Evolutionary conservation across 2,113 vertebrate species (phyloP).

Genomic region (Pipa parva): DNA sequence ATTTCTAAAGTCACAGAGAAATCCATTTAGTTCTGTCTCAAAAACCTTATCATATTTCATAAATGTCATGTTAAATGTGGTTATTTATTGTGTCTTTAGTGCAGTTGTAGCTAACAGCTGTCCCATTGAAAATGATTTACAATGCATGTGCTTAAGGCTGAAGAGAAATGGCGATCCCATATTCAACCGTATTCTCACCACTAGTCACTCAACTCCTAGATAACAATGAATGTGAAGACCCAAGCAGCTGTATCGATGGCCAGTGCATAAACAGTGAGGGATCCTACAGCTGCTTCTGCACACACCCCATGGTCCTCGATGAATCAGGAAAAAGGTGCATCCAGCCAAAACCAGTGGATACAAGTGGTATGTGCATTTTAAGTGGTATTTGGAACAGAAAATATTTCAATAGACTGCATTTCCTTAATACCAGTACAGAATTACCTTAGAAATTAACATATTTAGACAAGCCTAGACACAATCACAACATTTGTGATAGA

Average conservation of each 20-base stretch:
- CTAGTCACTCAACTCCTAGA: constrained; percentile 62
- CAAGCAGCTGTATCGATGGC: constrained; percentile 76
- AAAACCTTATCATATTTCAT: constrained; percentile 43
- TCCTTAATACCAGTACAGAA: not conserved
- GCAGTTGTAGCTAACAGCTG: not conserved
- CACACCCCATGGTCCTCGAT: constrained; percentile 78
- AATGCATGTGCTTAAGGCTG: constrained; percentile 16
- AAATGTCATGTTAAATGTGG: constrained; percentile 46
- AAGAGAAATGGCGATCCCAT: too few species aligned
- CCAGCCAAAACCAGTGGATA: constrained; percentile 55
- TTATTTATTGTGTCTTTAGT: constrained; percentile 33
- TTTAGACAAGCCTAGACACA: not conserved
- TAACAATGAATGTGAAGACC: constrained; percentile 88
- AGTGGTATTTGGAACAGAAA: not conserved
- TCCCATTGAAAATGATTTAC: constrained; percentile 8
- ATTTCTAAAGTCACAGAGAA: constrained; percentile 48
- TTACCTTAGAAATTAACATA: not conserved
- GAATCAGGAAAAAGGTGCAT: constrained; percentile 68
- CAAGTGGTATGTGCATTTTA: constrained; percentile 65
- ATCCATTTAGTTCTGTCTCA: constrained; percentile 54
- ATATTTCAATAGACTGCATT: not conserved
- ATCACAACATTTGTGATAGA: too few species aligned
- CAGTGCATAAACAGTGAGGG: constrained; percentile 87
- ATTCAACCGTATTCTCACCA: constrained; percentile 32
- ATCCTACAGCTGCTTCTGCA: constrained; percentile 89